Base-by-base conservation (phyloP, 2,888 invertebrate genomes). In the Luperina nickerlii region DNA sequence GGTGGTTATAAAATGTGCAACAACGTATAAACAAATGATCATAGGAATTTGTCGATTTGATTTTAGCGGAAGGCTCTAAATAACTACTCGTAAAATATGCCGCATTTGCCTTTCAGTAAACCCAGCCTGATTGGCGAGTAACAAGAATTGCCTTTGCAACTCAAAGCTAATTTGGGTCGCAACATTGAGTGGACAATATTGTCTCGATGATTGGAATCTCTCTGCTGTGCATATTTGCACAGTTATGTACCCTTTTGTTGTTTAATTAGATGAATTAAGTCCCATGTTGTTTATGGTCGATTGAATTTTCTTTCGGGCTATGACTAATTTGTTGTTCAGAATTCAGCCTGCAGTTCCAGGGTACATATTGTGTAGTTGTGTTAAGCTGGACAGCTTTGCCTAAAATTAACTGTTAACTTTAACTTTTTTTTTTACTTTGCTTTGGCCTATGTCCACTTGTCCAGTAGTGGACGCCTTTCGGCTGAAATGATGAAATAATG, bases 151-250 rank as follows among this genome's bases (percentile, higher is more conserved):
- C 65, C 42, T 83, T 63, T 65, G 48, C 70, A 48, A 75, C 72
- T 74, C 87, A 79, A 84, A 84, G 84, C 87, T 87, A 84, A 84
- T 84, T 87, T 69, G 74, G 71, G 65, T 69, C 60, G 27, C 71
- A 65, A 83, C 38, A 69, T 71, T 57, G 87, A 86, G 63, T 72
- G 74, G 60, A 71, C 87, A 74, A 86, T 83, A 81, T 83, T 65
- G 65, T 62, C 62, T 42, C 65, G 18, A 72, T 84, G 69, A 84
- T 87, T 84, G 87, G 65, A 68, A 75, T 72, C n/a, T 74, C 77
- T 68, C 67, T 69, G 45, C 45, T 78, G 54, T 72, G 45, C 38
- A 74, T 78, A 83, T 85, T 72, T 57, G 67, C 20, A n/a, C 45
- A 67, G 48, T 42, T 38, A 68, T 81, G 38, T 48, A 20, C 79